Percentiles rank a stretch among this genome's conserved stretches.
Evolutionary conservation across 2,797 vertebrate species (phyloP).

Genomic region (Sebastes miniatus): DNA sequence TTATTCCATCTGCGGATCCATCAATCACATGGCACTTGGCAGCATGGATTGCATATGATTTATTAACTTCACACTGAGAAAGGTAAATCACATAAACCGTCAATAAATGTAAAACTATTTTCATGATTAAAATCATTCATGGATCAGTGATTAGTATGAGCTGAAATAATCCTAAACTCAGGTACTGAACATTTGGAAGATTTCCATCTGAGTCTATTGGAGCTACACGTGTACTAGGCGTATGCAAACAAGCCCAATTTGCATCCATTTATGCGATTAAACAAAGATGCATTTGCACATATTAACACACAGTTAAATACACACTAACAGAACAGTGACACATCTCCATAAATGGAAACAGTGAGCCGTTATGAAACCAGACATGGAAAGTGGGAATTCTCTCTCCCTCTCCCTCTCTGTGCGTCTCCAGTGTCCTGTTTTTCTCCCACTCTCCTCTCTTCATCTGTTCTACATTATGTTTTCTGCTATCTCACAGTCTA

Average conservation of each 20-base stretch:
- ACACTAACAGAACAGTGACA: slow-evolving; percentile 48
- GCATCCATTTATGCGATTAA: slow-evolving; percentile 39
- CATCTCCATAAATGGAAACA: slow-evolving; percentile 66
- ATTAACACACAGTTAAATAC: slow-evolving; percentile 41
- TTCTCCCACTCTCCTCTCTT: slow-evolving; percentile 53
- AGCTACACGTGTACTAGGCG: slow-evolving; percentile 3
- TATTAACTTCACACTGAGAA: neutral
- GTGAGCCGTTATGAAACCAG: slow-evolving; percentile 64
- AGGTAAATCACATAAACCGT: neutral
- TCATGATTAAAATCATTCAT: neutral
- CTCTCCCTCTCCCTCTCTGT: neutral
- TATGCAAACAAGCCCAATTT: slow-evolving; percentile 43
- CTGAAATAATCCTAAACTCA: slow-evolving; percentile 24
- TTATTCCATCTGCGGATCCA: slow-evolving; percentile 17
- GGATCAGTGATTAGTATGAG: slow-evolving; percentile 4
- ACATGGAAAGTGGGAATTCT: slow-evolving; percentile 67
- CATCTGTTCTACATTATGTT: slow-evolving; percentile 70
- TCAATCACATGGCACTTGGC: neutral
- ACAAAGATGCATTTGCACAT: slow-evolving; percentile 47
- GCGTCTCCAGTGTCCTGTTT: slow-evolving; percentile 53
- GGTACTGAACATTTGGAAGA: neutral
- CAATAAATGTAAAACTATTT: slow-evolving; percentile 9
- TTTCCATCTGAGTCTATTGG: neutral
- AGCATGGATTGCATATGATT: neutral
- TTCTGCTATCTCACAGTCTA: slow-evolving; percentile 53